These are phyloP conservation scores for Otus sunia DNA, from an alignment of 2,113 vertebrate species.

Conservation along the genomic window DNA sequence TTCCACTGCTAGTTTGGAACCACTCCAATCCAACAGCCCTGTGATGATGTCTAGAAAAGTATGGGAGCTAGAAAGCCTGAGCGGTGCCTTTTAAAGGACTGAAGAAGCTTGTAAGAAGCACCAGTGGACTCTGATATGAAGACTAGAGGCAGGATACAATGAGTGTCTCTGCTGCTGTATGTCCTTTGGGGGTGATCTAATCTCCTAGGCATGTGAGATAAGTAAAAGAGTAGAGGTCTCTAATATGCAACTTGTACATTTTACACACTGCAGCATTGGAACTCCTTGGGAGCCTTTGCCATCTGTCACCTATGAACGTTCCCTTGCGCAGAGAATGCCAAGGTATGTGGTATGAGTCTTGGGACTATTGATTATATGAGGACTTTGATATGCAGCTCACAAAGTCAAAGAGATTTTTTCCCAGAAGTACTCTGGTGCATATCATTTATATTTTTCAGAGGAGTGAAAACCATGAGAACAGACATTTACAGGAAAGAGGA, in stretches of 20 bases:
- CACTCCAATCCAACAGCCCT: neutral
- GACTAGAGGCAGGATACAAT: neutral
- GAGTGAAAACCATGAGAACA: neutral
- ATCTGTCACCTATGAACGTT: neutral
- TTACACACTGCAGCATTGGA: neutral
- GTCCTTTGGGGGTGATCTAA: neutral
- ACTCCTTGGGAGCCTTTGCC: neutral
- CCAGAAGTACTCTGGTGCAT: neutral
- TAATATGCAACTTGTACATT: neutral
- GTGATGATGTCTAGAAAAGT: neutral
- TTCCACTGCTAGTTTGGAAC: neutral
- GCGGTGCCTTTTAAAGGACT: neutral
- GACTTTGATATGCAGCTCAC: neutral
- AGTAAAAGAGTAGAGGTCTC: neutral
- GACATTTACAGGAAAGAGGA: neutral
- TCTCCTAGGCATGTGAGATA: too few relatives aligned
- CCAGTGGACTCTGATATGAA: neutral
- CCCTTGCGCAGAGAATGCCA: neutral
- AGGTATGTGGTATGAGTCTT: neutral
- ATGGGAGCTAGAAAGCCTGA: neutral
- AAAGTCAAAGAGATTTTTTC: neutral
- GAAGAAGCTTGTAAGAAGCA: neutral
- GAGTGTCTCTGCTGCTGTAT: accelerated
- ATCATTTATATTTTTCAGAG: neutral
- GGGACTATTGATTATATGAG: neutral